These are phyloP conservation scores for Megaustenia siamemsis DNA, from an alignment of 2,888 invertebrate genomes.

Conservation along the genomic window DNA sequence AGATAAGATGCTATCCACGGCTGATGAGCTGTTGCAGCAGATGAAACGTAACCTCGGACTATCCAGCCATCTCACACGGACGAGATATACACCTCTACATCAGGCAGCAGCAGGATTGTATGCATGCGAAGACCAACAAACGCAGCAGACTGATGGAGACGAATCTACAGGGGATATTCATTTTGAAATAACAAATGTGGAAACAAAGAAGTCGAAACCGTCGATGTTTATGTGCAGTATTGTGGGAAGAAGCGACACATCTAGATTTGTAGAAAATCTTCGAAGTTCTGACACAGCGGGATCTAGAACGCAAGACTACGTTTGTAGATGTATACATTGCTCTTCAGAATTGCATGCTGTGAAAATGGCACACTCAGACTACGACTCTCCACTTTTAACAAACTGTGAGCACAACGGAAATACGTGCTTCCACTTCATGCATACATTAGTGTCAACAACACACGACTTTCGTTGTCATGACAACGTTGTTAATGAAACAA, in stretches of 20 bases:
- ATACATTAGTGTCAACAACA: background rate
- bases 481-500: background rate
- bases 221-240: no score
- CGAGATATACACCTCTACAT: background rate
- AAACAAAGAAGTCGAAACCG: background rate
- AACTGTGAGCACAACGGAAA: background rate
- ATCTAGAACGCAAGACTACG: background rate
- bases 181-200: background rate
- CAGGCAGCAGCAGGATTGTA: background rate
- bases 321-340: background rate
- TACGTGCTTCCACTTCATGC: background rate
- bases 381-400: background rate
- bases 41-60: background rate
- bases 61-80: background rate
- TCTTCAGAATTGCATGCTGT: background rate
- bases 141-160: background rate
- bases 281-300: background rate
- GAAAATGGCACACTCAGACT: background rate
- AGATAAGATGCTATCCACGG: constrained; percentile 1
- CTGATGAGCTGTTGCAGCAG: constrained; percentile 11
- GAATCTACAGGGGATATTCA: background rate
- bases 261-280: background rate
- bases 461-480: no score
- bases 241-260: background rate
- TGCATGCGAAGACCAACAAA: background rate